A percentile compares a stretch with the other conserved stretches of the same genome.
These are phyloP conservation scores for Takifugu flavidus DNA, from an alignment of 2,113 vertebrate species.

Conservation along the genomic window DNA sequence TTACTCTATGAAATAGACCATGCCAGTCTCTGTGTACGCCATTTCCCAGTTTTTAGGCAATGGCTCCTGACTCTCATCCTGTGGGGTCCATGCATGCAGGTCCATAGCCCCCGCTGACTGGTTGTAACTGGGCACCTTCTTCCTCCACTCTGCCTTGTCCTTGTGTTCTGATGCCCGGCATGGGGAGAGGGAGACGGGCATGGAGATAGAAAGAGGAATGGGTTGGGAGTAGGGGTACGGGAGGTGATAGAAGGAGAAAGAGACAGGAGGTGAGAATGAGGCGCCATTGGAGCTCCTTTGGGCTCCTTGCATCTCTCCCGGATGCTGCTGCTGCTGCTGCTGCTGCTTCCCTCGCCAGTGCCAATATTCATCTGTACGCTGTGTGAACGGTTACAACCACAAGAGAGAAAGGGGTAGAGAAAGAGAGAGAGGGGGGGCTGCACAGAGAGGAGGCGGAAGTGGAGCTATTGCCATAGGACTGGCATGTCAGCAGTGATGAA, in stretches of 20 bases:
- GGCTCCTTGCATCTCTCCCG: constrained; percentile 60
- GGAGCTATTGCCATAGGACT: constrained; percentile 65
- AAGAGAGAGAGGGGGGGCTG: constrained; percentile 18
- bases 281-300: constrained; percentile 57
- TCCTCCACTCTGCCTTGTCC: constrained; percentile 89
- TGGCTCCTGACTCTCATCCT: constrained; percentile 88
- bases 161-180: constrained; percentile 80
- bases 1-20: constrained; percentile 99
- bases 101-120: constrained; percentile 88
- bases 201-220: constrained; percentile 52
- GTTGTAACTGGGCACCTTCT: constrained; percentile 92
- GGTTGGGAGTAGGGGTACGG: constrained; percentile 48
- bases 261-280: constrained; percentile 56
- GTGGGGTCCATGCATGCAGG: constrained; percentile 79
- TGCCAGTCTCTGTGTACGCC: constrained; percentile 96
- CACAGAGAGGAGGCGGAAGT: constrained; percentile 41
- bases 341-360: constrained; percentile 28
- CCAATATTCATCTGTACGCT: constrained; percentile 44
- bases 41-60: constrained; percentile 96
- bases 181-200: constrained; percentile 47
- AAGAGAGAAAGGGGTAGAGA: constrained; percentile 32
- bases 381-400: constrained; percentile 51
- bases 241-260: constrained; percentile 57
- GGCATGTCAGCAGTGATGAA: constrained; percentile 68
- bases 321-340: constrained; percentile 18